phyloP scores from a whole-genome alignment of 92 coral and sea anemone species.

The Heliopora coerulea region DNA sequence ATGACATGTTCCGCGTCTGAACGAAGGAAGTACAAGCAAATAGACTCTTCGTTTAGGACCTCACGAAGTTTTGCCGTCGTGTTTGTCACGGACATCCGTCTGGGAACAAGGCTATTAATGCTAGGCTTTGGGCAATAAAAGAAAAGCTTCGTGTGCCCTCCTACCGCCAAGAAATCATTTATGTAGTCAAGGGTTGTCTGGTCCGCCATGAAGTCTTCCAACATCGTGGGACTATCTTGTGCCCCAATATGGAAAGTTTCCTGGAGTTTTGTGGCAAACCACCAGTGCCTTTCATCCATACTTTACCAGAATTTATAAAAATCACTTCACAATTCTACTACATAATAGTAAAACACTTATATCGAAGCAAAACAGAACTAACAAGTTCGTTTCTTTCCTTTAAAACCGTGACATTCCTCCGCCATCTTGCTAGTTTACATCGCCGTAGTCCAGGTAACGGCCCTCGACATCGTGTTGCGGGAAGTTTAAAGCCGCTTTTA shows the following conservation, averaged over 20 bases:
- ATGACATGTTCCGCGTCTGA: slow-evolving; percentile 94
- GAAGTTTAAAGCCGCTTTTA: too few species aligned
- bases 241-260: slow-evolving; percentile 98
- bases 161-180: slow-evolving; percentile 97
- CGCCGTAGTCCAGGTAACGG: not conserved
- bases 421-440: slow-evolving; percentile 8
- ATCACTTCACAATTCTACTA: too few species aligned
- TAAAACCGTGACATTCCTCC: not conserved
- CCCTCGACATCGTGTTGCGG: not conserved
- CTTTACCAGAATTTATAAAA: slow-evolving; percentile 14
- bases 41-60: slow-evolving; percentile 91
- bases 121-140: slow-evolving; percentile 94
- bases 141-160: slow-evolving; percentile 92
- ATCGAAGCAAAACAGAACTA: not conserved
- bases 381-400: not conserved
- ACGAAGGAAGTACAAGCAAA: slow-evolving; percentile 95
- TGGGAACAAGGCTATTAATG: slow-evolving; percentile 68
- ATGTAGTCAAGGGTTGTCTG: slow-evolving; percentile 90
- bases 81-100: slow-evolving; percentile 86
- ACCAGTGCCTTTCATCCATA: slow-evolving; percentile 99
- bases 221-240: slow-evolving; percentile 96
- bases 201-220: slow-evolving; percentile 99
- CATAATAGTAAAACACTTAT: too few species aligned
- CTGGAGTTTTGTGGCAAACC: slow-evolving; percentile 99
- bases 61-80: slow-evolving; percentile 95